A percentile compares a stretch with the other conserved stretches of the same genome.
Conservation (phyloP, 2,797 vertebrate genomes). For the Hemitrygon akajei region DNA sequence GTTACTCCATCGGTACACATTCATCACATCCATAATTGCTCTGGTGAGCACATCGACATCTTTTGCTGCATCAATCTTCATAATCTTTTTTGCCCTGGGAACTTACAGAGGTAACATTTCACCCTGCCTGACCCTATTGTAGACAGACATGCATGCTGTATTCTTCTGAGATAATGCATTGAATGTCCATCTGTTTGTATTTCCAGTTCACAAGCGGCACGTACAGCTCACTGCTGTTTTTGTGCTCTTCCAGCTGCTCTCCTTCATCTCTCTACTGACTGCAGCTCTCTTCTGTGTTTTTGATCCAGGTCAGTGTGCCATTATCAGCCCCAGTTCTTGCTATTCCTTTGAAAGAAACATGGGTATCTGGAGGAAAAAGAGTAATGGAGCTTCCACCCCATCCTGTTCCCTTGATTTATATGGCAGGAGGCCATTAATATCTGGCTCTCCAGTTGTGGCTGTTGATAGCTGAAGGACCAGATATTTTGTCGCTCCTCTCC, state of each 20-base stretch:
- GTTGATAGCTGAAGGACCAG: background rate
- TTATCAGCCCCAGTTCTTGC: background rate
- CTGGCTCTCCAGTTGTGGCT: background rate
- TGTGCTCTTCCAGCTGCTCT: background rate
- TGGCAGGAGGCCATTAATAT: background rate
- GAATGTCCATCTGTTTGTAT: background rate
- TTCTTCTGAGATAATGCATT: background rate
- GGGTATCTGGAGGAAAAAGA: background rate
- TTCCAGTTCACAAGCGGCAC: slow-evolving; percentile 16
- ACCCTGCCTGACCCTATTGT: background rate
- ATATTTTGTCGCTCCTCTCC: background rate
- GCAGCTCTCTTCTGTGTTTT: background rate
- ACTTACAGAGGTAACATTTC: slow-evolving; percentile 10
- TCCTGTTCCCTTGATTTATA: background rate
- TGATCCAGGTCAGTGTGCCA: background rate
- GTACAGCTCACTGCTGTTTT: background rate
- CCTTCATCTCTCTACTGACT: background rate
- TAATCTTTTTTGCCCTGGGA: background rate
- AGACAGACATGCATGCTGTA: background rate
- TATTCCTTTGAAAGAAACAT: background rate
- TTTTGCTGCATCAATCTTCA: background rate
- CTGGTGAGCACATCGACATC: slow-evolving; percentile 12
- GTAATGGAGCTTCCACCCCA: background rate
- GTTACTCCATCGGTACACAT: background rate
- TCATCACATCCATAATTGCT: background rate